Evolutionary conservation across 1,140 invertebrate genomes (phyloP), one percentile per base, ranked within the genome.

Genomic region (Oryctes rhinoceros): DNA sequence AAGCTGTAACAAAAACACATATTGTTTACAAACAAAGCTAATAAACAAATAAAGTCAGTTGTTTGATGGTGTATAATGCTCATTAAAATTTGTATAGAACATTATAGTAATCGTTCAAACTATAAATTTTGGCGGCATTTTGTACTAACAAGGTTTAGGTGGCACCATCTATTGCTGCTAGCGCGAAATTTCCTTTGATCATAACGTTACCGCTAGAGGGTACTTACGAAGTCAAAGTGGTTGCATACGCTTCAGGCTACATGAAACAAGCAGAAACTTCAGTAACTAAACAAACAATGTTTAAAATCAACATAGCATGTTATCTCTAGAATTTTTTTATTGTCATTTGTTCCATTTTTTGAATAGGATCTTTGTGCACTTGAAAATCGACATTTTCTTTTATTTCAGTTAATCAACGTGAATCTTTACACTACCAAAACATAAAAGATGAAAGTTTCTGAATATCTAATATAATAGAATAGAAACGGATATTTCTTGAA

Each of bases 1-100:
- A 88, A 97, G 91, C 96, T 97, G 92, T 83, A 95, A 95, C 87
- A 89, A 89, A 90, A 88, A 81, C 82, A 80, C 75, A 81, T 79
- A 80, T 82, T 11, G 18, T 37, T 24, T 13, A 20, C 11, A 24
- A 71, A 35, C 9, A 71, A 7, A 35, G 11, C 6, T 37, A 7
- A 71, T 24, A 35, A 35, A 24, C 65, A 37, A 71, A 71, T 13
- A 35, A 30, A 35, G 7, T 30, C 4, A 20, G 62, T 67, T 67
- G n/a, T 10, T 20, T 67, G 24, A 35, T 71, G 10, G 15, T 71
- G 35, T 15, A 24, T 15, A 71, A 24, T 30, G 13, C 7, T 24
- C 11, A 13, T 18, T 20, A 71, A 44, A 35, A 30, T 71, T 13
- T 30, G 35, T 71, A 37, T 11, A 71, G 20, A 71, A 35, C 13